A percentile compares a stretch with the other conserved stretches of the same genome.
Evolutionary conservation across 2,113 vertebrate species (phyloP).

Genomic region (Plotosus lineatus): DNA sequence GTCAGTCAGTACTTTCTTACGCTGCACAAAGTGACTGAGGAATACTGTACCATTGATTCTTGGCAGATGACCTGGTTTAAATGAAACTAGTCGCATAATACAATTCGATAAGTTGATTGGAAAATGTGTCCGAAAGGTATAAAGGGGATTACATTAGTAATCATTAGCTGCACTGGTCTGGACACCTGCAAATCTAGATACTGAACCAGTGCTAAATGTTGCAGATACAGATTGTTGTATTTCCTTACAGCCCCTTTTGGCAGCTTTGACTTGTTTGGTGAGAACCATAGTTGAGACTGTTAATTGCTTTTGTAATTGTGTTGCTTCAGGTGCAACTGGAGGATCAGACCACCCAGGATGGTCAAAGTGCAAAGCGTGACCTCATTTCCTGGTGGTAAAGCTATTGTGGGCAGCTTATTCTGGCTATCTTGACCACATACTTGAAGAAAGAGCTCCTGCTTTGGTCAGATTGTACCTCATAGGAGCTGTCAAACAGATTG

Average conservation of each 20-base stretch:
- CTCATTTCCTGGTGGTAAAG: slow-evolving; percentile 49
- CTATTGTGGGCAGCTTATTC: slow-evolving; percentile 40
- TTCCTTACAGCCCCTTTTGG: not conserved
- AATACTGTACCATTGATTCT: too few relatives aligned
- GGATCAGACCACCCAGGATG: slow-evolving; percentile 48
- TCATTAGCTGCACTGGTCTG: too few relatives aligned
- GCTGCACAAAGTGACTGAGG: not conserved
- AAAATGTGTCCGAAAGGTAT: not conserved
- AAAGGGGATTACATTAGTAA: not conserved
- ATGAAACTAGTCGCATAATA: not conserved
- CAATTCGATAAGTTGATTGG: not conserved
- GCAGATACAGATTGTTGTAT: not conserved
- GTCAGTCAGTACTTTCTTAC: not conserved
- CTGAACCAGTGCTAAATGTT: not conserved
- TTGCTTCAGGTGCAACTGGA: not conserved
- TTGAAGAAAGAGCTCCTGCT: slow-evolving; percentile 30
- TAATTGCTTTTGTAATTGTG: slow-evolving; percentile 34
- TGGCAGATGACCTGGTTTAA: not conserved
- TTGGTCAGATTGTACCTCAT: slow-evolving; percentile 12
- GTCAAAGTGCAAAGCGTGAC: slow-evolving; percentile 20
- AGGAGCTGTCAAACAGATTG: not conserved
- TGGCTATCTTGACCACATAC: slow-evolving; percentile 30
- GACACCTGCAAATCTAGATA: not conserved
- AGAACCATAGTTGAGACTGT: not conserved
- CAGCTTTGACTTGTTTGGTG: not conserved